phyloP scores from a whole-genome alignment of 2,888 invertebrate genomes.

The Melikaiella ostensackeni region DNA sequence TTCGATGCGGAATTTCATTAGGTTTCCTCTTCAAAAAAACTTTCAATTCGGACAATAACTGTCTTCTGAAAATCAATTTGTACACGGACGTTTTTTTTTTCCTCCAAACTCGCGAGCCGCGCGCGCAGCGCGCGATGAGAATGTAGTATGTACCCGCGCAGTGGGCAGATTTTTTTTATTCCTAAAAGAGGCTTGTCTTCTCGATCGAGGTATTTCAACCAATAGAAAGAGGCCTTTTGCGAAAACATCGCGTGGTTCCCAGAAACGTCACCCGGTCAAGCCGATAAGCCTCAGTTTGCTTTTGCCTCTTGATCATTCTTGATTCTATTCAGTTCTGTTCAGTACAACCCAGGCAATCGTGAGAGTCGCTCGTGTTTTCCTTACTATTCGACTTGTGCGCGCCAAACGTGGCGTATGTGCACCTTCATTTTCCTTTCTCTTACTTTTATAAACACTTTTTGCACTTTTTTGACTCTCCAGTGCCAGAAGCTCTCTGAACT shows the following conservation, averaged over 20 bases:
- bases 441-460: not conserved
- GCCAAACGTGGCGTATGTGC: not conserved
- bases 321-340: slow-evolving; percentile 42
- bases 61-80: too few species aligned
- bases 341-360: slow-evolving; percentile 45
- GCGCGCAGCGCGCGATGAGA: too few species aligned
- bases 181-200: slow-evolving; percentile 52
- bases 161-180: not conserved
- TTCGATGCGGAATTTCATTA: too few species aligned
- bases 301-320: slow-evolving; percentile 28
- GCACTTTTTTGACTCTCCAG: not conserved
- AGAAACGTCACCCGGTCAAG: slow-evolving; percentile 20
- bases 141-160: too few species aligned
- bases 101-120: too few species aligned
- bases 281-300: slow-evolving; percentile 42
- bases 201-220: slow-evolving; percentile 48
- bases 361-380: slow-evolving; percentile 27
- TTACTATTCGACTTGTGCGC: slow-evolving; percentile 45
- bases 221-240: slow-evolving; percentile 45
- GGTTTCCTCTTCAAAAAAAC: too few species aligned
- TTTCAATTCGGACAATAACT: too few species aligned
- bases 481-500: not conserved
- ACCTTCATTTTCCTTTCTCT: not conserved
- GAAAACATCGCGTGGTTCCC: slow-evolving; percentile 51
- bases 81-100: too few species aligned